Base-by-base conservation (phyloP, 2,888 invertebrate genomes). In the Abscondita cerata region DNA sequence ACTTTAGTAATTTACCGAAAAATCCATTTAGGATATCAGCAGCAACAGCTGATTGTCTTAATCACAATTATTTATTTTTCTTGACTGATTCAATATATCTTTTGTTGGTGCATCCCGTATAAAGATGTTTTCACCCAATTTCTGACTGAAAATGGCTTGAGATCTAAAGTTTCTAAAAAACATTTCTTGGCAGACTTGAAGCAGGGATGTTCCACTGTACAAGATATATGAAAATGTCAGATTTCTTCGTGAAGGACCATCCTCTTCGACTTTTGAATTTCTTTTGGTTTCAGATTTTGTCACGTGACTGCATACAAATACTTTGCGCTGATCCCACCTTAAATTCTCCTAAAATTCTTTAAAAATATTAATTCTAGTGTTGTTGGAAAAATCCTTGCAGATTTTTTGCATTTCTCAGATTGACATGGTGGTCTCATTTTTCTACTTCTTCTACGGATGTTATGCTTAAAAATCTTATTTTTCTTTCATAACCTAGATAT, bases 241-340 rank as follows among this genome's bases (percentile, higher is more conserved):
- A 6, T 5, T 12, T 31, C 48, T 20, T 48, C 48, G 8, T n/a
- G 25, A 25, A 9, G 5, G 8, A 2, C 12, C 19, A 48, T 48
- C 31, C 13, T 6, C 20, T 31, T 31, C 31, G 31, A 9, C 9
- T 31, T 20, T 20, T 6, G 48, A 20, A n/a, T 13, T 48, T 48
- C 48, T 48, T 25, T 20, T 20, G n/a, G 20, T 20, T 6, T 20
- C n/a, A n/a, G 20, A 25, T 25, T n/a, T 11, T 13, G 25, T 48
- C 8, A 48, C 48, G 25, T 48, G 48, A n/a, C 20, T n/a, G 25
- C n/a, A 48, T 12, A 48, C 48, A 20, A 48, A 48, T 12, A 48
- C 31, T 48, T 48, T 48, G 2, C 48, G 20, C 18, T 48, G 48
- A 48, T 48, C 48, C 48, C 48, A 48, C 2, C n/a, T 48, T 12